A percentile compares a stretch with the other conserved stretches of the same genome.
These are phyloP conservation scores for Engystomops pustulosus DNA, from an alignment of 2,113 vertebrate genomes.

Conservation along the genomic window DNA sequence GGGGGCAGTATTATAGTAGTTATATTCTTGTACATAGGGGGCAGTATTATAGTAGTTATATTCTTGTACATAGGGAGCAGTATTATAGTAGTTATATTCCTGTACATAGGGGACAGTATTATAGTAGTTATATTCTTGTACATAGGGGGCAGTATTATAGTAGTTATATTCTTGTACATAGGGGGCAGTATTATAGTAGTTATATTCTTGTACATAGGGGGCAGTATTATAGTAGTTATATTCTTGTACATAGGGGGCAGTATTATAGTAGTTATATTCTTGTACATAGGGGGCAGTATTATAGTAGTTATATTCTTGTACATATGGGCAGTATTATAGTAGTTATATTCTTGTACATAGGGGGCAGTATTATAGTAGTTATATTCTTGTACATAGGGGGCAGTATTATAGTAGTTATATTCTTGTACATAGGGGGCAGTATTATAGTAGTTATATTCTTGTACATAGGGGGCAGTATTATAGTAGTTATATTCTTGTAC, in stretches of 20 bases:
- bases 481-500: background rate
- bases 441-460: conserved; percentile 14
- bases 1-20: conserved; percentile 7
- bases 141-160: background rate
- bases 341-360: conserved; percentile 5
- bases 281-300: background rate
- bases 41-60: conserved; percentile 6
- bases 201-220: conserved; percentile 1
- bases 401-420: background rate
- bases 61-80: background rate
- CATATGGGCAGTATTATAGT: background rate
- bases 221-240: conserved; percentile 9
- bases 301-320: conserved; percentile 9
- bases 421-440: background rate
- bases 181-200: background rate
- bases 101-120: background rate
- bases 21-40: conserved; percentile 7
- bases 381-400: background rate
- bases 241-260: background rate
- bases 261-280: background rate
- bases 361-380: background rate
- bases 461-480: background rate
- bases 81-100: conserved; percentile 11
- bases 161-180: background rate
- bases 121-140: conserved; percentile 16